These are phyloP conservation scores for Nothobranchius furzeri DNA, from an alignment of 2,113 vertebrate species.

Conservation along the genomic window DNA sequence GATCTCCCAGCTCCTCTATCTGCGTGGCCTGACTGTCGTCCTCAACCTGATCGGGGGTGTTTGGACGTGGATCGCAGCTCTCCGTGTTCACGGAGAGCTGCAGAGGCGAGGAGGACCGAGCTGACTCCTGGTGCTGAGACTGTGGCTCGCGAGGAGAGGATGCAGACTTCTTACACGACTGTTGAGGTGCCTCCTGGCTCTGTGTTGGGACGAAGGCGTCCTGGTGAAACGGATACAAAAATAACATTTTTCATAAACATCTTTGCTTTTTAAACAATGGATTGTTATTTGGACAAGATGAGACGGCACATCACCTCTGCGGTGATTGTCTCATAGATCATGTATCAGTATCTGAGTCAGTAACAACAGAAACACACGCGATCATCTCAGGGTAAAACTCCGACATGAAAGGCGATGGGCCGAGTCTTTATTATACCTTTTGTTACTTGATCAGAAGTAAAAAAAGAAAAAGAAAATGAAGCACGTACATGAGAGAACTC, in stretches of 20 bases:
- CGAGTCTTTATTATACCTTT: too few species aligned
- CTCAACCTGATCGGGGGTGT: constrained; percentile 32
- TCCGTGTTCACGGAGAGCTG: constrained; percentile 81
- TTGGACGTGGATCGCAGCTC: constrained; percentile 53
- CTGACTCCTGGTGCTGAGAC: constrained; percentile 48
- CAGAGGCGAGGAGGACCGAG: constrained; percentile 67
- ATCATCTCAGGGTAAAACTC: too few species aligned
- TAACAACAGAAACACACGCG: too few species aligned
- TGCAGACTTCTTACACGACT: constrained; percentile 10
- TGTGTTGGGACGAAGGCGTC: constrained; percentile 91
- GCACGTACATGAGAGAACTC: constrained; percentile 91
- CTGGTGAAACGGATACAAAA: constrained; percentile 65
- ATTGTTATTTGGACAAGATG: too few species aligned
- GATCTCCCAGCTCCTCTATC: constrained; percentile 70
- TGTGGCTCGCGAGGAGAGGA: constrained; percentile 28
- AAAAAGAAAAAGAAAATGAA: not conserved
- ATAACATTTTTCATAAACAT: not conserved
- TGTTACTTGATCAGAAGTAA: too few species aligned
- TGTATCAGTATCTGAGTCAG: too few species aligned
- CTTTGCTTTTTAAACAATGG: too few species aligned
- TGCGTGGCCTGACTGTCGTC: constrained; percentile 84
- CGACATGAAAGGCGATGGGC: too few species aligned
- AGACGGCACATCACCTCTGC: not conserved
- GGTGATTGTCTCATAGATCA: too few species aligned
- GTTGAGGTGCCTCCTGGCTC: constrained; percentile 75